phyloP scores from a whole-genome alignment of 2,797 vertebrate genomes.

The Amblyraja radiata region DNA sequence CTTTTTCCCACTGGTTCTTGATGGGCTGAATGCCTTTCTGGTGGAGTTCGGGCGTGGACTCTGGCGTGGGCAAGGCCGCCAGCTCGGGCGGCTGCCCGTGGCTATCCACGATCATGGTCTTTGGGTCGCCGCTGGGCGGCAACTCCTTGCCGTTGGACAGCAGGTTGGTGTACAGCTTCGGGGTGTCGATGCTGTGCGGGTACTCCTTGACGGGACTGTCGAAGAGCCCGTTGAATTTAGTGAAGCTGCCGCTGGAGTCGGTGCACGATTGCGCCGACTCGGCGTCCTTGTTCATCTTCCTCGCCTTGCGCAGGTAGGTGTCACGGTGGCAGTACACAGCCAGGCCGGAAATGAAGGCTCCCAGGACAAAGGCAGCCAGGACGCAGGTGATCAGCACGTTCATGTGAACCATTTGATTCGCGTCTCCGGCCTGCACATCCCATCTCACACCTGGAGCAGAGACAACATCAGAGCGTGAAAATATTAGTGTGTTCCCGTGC shows the following conservation, averaged over 20 bases:
- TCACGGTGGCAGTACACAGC: constrained; percentile 94
- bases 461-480: neutral
- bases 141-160: constrained; percentile 80
- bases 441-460: constrained; percentile 81
- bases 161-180: constrained; percentile 89
- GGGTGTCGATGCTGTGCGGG: constrained; percentile 82
- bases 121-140: constrained; percentile 71
- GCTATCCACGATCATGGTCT: constrained; percentile 78
- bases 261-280: constrained; percentile 88
- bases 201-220: constrained; percentile 97
- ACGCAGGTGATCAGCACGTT: constrained; percentile 98
- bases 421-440: constrained; percentile 87
- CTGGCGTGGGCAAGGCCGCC: constrained; percentile 87
- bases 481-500: neutral
- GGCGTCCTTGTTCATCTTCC: constrained; percentile 82
- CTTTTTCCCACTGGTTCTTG: constrained; percentile 84
- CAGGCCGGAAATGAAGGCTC: constrained; percentile 88
- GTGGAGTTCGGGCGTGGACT: constrained; percentile 91
- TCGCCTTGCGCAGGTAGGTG: constrained; percentile 78
- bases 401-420: constrained; percentile 98
- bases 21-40: constrained; percentile 86
- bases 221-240: constrained; percentile 88
- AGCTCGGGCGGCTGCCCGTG: constrained; percentile 85
- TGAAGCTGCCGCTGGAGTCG: constrained; percentile 88
- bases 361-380: constrained; percentile 88